These are phyloP conservation scores for Geopemphigus sp. DNA, from an alignment of 1,140 invertebrate species.

Conservation along the genomic window DNA sequence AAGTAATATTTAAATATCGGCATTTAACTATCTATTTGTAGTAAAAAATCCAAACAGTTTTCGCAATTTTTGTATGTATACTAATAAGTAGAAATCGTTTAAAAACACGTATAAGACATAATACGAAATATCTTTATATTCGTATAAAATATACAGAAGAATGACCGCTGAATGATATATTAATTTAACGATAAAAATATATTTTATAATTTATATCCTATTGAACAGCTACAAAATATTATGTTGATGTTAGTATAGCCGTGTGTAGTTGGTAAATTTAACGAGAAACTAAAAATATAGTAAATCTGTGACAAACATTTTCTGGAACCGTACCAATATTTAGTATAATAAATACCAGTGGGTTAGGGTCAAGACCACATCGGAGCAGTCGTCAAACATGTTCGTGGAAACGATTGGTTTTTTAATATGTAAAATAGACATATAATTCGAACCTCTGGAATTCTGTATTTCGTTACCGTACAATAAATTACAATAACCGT, in stretches of 20 bases:
- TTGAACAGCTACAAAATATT: neutral
- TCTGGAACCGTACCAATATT: constrained; percentile 34
- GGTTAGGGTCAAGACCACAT: constrained; percentile 41
- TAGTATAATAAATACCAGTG: constrained; percentile 32
- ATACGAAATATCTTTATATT: neutral
- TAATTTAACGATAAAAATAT: neutral
- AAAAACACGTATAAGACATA: too few relatives aligned
- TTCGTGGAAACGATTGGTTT: constrained; percentile 6
- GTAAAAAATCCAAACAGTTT: too few relatives aligned
- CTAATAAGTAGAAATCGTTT: neutral
- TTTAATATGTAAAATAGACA: constrained; percentile 31
- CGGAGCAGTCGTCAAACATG: constrained; percentile 40
- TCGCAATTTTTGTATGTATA: neutral
- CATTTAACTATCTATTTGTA: too few relatives aligned
- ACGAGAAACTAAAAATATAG: neutral
- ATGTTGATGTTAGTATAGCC: neutral
- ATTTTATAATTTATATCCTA: neutral
- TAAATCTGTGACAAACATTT: constrained; percentile 4
- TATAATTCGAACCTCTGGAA: constrained; percentile 14
- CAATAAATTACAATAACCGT: neutral
- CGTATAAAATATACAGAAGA: neutral
- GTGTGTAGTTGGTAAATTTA: neutral
- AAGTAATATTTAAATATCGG: neutral
- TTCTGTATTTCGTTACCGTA: neutral
- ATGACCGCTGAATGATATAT: neutral